Evolutionary conservation across 2,797 vertebrate species (phyloP).

Genomic region (Hipposideros larvatus): DNA sequence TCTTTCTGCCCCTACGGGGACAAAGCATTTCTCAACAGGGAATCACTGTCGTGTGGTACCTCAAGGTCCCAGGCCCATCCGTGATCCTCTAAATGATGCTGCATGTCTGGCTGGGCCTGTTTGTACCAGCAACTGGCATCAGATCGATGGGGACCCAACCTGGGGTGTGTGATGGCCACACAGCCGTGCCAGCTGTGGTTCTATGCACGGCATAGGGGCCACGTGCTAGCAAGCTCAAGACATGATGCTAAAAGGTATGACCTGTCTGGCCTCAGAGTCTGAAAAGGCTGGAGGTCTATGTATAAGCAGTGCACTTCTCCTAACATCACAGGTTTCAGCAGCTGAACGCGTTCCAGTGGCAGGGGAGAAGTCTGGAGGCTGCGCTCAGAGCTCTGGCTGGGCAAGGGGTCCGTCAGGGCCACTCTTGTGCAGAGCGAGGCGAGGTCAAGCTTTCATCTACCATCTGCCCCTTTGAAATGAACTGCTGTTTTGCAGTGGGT

Average conservation of each 20-base stretch:
- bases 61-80: neutral
- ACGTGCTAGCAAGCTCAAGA: conserved; percentile 51
- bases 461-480: conserved; percentile 51
- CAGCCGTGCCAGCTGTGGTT: neutral
- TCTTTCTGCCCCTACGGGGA: neutral
- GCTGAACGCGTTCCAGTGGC: conserved; percentile 84
- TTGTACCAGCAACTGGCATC: conserved; percentile 76
- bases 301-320: conserved; percentile 74
- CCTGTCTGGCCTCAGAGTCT: conserved; percentile 80
- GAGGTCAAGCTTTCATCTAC: conserved; percentile 83
- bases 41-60: neutral
- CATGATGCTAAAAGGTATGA: conserved; percentile 76
- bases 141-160: conserved; percentile 88
- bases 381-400: conserved; percentile 68
- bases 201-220: conserved; percentile 33
- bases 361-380: conserved; percentile 73
- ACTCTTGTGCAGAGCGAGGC: conserved; percentile 65
- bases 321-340: conserved; percentile 73
- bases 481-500: neutral
- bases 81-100: conserved; percentile 22
- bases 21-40: neutral
- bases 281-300: conserved; percentile 83
- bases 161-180: conserved; percentile 79
- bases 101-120: conserved; percentile 81
- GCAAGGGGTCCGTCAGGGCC: conserved; percentile 56